phyloP scores from a whole-genome alignment of 2,888 invertebrate species.

The Suillia variegata region DNA sequence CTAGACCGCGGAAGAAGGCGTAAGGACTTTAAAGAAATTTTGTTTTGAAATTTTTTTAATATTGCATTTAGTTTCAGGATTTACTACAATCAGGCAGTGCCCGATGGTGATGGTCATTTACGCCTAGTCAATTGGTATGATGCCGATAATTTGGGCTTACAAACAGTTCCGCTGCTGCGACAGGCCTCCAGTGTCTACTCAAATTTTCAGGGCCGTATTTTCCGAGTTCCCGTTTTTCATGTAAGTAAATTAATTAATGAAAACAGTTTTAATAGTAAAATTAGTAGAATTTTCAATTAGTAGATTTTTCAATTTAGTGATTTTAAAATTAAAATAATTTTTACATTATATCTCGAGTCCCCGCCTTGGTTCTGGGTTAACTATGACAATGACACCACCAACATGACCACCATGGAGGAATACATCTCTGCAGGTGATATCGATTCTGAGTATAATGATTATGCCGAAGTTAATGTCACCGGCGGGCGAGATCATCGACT shows the following conservation, averaged over 20 bases:
- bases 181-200: slow-evolving; percentile 67
- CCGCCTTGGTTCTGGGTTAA: slow-evolving; percentile 80
- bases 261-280: neutral
- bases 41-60: neutral
- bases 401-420: slow-evolving; percentile 27
- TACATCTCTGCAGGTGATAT: slow-evolving; percentile 9
- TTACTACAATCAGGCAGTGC: slow-evolving; percentile 74
- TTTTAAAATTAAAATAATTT: too few species aligned
- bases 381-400: slow-evolving; percentile 64
- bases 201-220: slow-evolving; percentile 69
- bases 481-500: slow-evolving; percentile 77
- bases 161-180: slow-evolving; percentile 71
- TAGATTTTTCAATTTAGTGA: neutral
- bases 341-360: too few species aligned
- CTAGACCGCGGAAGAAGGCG: slow-evolving; percentile 62
- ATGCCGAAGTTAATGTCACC: slow-evolving; percentile 62
- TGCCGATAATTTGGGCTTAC: slow-evolving; percentile 65
- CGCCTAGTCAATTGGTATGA: slow-evolving; percentile 78
- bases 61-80: slow-evolving; percentile 71
- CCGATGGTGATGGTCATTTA: slow-evolving; percentile 66
- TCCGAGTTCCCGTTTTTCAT: slow-evolving; percentile 75
- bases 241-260: slow-evolving; percentile 61
- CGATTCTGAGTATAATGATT: slow-evolving; percentile 23
- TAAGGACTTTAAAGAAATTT: slow-evolving; percentile 26
- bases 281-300: neutral